Evolutionary conservation across 2,888 invertebrate species (phyloP).

Genomic region (Embidobia sp.): DNA sequence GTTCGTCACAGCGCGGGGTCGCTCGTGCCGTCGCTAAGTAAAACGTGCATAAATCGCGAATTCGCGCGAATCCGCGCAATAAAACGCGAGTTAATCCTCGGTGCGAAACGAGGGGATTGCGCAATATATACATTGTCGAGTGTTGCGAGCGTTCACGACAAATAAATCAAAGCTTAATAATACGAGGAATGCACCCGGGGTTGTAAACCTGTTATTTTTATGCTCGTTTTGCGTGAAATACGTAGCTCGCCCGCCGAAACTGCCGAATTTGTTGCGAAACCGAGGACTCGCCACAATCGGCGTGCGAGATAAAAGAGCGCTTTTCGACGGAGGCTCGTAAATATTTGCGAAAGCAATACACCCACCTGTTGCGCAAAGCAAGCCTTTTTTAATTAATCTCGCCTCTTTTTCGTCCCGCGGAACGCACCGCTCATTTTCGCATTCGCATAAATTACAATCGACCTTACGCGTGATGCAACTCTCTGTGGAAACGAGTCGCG

Average conservation of each 20-base stretch:
- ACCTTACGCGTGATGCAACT: not conserved
- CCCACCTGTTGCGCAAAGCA: no score
- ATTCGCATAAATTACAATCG: conserved; percentile 9
- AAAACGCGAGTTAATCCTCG: conserved; percentile 8
- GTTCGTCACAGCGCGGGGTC: conserved; percentile 57
- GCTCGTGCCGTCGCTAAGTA: conserved; percentile 41
- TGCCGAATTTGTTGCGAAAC: conserved; percentile 16
- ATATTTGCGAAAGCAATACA: no score
- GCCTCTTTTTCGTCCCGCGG: no score
- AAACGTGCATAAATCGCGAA: conserved; percentile 21
- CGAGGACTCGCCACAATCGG: no score
- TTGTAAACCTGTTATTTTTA: conserved; percentile 27
- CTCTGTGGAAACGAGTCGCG: conserved; percentile 7
- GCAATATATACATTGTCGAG: conserved; percentile 5
- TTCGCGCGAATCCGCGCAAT: conserved; percentile 1
- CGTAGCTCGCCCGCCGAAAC: not conserved
- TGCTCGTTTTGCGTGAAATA: conserved; percentile 18
- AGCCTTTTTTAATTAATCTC: no score
- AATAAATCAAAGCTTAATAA: conserved; percentile 33
- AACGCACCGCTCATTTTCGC: no score
- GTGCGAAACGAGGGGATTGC: not conserved
- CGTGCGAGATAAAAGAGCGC: no score
- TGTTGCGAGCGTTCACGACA: not conserved
- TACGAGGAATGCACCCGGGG: conserved; percentile 14
- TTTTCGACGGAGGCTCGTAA: no score